phyloP scores from a whole-genome alignment of 2,888 invertebrate genomes.

The Leptinotarsa peninsularis region DNA sequence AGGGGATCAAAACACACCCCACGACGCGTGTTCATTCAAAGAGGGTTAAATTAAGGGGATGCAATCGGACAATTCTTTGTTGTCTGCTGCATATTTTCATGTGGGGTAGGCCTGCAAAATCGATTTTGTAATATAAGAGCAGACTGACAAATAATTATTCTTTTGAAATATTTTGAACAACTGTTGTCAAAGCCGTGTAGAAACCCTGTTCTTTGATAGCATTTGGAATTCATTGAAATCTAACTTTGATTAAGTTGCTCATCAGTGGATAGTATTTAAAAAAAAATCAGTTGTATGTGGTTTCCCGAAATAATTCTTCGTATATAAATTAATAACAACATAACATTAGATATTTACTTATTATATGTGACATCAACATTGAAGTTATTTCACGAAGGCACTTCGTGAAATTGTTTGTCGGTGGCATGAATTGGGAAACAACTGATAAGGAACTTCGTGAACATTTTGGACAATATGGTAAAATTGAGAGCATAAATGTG shows the following conservation, averaged over 20 bases:
- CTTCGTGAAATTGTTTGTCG: no score
- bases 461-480: constrained; percentile 93
- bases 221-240: no score
- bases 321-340: no score
- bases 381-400: no score
- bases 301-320: no score
- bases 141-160: neutral
- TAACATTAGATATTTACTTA: no score
- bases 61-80: constrained; percentile 28
- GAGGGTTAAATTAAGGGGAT: constrained; percentile 37
- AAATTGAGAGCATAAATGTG: constrained; percentile 95
- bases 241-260: no score
- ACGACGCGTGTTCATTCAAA: constrained; percentile 42
- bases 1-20: constrained; percentile 45
- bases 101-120: constrained; percentile 18
- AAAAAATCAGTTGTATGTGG: no score
- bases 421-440: no score
- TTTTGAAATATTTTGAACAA: neutral
- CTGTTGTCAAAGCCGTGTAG: neutral
- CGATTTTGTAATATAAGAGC: neutral
- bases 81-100: constrained; percentile 22
- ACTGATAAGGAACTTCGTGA: constrained; percentile 84
- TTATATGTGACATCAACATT: no score
- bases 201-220: neutral
- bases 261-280: no score